A percentile compares a stretch with the other conserved stretches of the same genome.
Conservation (phyloP, 2,113 vertebrate species). For the Cyanoramphus novaezelandiae region DNA sequence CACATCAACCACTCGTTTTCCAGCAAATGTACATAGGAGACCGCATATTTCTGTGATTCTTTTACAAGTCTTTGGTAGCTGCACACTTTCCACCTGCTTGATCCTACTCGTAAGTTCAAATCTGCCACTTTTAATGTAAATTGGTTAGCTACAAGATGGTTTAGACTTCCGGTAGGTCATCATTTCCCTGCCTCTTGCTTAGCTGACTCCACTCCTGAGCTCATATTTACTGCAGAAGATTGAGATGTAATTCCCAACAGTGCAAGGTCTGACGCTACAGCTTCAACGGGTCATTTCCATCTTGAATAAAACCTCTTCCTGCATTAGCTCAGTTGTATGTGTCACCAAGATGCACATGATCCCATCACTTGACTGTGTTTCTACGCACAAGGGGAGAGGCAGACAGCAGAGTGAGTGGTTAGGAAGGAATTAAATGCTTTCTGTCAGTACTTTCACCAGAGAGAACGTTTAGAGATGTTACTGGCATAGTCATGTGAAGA, state of each 20-base stretch:
- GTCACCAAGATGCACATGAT: background rate
- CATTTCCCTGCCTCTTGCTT: background rate
- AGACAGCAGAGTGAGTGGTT: constrained; percentile 5
- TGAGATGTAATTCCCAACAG: background rate
- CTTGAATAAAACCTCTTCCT: background rate
- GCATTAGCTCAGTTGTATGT: background rate
- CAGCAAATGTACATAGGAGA: background rate
- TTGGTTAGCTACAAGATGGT: background rate
- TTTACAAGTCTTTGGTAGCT: background rate
- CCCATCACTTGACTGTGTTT: background rate
- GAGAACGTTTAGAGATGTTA: background rate
- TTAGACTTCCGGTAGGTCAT: background rate
- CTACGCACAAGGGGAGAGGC: background rate
- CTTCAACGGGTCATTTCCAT: background rate
- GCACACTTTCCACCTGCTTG: background rate
- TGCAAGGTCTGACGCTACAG: background rate
- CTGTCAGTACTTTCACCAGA: constrained; percentile 14
- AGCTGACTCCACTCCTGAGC: background rate
- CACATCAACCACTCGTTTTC: background rate
- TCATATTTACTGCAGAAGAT: background rate
- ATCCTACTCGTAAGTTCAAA: background rate
- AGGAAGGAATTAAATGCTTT: constrained; percentile 38
- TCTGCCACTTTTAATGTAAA: background rate
- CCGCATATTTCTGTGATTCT: background rate
- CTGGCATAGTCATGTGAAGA: background rate